Base-by-base conservation (phyloP, 2,113 vertebrate genomes). In the Mola mola region DNA sequence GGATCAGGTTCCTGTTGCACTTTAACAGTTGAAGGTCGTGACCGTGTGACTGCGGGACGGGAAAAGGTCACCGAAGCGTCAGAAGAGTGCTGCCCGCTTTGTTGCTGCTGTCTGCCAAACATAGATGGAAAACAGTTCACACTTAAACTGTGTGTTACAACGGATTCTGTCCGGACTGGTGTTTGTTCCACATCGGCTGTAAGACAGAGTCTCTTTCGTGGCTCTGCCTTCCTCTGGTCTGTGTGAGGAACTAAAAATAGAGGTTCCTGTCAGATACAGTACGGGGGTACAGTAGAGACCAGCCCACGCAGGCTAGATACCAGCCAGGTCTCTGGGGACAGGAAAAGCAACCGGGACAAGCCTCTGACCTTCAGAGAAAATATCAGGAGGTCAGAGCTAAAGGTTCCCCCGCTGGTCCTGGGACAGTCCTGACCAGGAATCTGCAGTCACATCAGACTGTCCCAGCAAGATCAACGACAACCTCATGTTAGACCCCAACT, bases 331-430 rank as follows among this genome's bases (percentile, higher is more conserved):
- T 84, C 43, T 13, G 31, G 5, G 0, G 81, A 93, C 92, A 91
- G 93, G 91, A 95, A 95, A 95, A 95, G 93, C 88, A 94, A 92
- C 89, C 33, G 1, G 11, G 43, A 37, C 24, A 36, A 59, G 61
- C 66, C 15, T 9, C 22, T 33, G 72, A 83, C 87, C 84, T 88
- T 88, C 71, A 78, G 28, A 8, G 43, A 36, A 95, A 96, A 98
- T 94, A 93, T 93, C 94, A 96, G 82, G 87, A 87, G 91, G 90
- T 83, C 62, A 89, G n/a, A 21, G 49, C 29, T n/a, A 63, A 41
- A 5, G 61, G 34, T n/a, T 37, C 13, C 1, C 4, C 8, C 4
- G 1, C 12, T 0, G 9, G n/a, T 43, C 48, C 25, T 25, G 53
- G 15, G 2, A 25, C 3, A 8, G 12, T 26, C 21, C 26, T 26